Evolutionary conservation across 2,888 invertebrate species (phyloP), one percentile per base, ranked within the genome.

Genomic region (Selenia dentaria): DNA sequence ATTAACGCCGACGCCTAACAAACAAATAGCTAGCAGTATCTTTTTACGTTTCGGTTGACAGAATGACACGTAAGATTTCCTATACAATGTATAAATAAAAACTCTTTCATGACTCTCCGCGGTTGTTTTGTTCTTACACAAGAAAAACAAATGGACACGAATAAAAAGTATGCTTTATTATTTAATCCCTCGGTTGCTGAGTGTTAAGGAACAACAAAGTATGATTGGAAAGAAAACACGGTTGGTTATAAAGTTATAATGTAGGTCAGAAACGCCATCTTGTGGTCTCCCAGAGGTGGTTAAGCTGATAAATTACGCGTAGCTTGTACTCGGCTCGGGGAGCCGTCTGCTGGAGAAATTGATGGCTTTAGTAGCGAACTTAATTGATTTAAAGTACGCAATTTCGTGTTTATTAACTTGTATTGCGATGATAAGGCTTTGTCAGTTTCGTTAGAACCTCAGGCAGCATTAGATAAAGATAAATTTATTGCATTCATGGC

Each of bases 1-100:
- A 83, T 85, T 78, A 83, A 64, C 60, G 67, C 63, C 70, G 59
- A 70, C 71, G 67, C 68, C 67, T 69, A 62, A 68, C 73, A 75
- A 72, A 65, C 62, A 57, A 51, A 42, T 49, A 54, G 42, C 57
- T 51, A 20, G 51, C 53, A 43, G 49, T 52, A 49, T 55, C 48
- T 44, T 50, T 52, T 51, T 48, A 55, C 48, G 45, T 47, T 50
- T 48, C 29, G 25, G 45, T 44, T 55, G 49, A 54, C 51, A 52
- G 40, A 59, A 62, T 66, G 53, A 62, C 57, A 54, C 62, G 42
- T 47, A 37, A 41, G 47, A 47, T 42, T 42, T 42, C 54, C 44
- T 36, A 36, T 55, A 62, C 62, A 62, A 59, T 59, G 37, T 37
- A 20, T 37, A 41, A n/a, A n/a, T 41, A 39, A 39, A 40, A 16